Evolutionary conservation across 1,140 invertebrate genomes (phyloP).

Genomic region (Venturia canescens): DNA sequence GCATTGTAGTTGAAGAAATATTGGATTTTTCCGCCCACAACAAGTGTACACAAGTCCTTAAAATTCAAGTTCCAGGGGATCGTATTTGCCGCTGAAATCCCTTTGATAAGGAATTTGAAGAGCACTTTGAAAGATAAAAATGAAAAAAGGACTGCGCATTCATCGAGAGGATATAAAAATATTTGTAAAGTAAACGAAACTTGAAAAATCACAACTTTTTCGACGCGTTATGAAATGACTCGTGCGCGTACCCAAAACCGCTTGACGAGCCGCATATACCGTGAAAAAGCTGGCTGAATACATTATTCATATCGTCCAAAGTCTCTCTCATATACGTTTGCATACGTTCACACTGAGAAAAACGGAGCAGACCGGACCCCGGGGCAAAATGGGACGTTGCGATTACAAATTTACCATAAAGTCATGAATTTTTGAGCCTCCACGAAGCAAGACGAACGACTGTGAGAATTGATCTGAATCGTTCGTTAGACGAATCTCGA

Average conservation of each 20-base stretch:
- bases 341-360: neutral
- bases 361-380: neutral
- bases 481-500: too few species aligned
- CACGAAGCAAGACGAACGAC: neutral
- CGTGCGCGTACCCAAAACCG: conserved; percentile 31
- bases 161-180: neutral
- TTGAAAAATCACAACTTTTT: too few species aligned
- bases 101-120: too few species aligned
- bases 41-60: too few species aligned
- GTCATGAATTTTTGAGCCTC: neutral
- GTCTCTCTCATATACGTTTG: neutral
- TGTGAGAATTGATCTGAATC: neutral
- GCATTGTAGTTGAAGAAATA: too few species aligned
- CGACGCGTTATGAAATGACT: neutral
- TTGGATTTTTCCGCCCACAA: too few species aligned
- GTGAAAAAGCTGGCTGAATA: conserved; percentile 43
- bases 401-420: neutral
- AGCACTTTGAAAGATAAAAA: too few species aligned
- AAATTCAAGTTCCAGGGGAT: too few species aligned
- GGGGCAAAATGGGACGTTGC: neutral
- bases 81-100: too few species aligned
- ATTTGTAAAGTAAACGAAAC: neutral
- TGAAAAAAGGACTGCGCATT: too few species aligned
- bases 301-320: conserved; percentile 48
- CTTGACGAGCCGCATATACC: conserved; percentile 49